Conservation (phyloP, 2,888 invertebrate genomes). For the Listrodromus nycthemerus region DNA sequence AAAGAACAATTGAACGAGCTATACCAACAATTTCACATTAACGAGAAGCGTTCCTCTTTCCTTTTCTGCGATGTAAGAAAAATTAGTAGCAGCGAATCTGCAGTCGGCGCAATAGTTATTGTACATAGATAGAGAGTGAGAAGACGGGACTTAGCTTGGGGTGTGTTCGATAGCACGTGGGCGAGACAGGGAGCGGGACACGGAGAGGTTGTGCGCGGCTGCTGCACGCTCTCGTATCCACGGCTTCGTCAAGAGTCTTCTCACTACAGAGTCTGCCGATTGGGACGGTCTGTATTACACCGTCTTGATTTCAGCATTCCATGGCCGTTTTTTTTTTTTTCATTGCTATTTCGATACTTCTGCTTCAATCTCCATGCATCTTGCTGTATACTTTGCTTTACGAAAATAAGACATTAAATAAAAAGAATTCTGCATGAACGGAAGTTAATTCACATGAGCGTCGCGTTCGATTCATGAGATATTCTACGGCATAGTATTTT, state of each 20-base stretch:
- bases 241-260: conserved; percentile 88
- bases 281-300: conserved; percentile 84
- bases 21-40: not conserved
- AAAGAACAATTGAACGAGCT: not conserved
- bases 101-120: too few species aligned
- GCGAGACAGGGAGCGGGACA: conserved; percentile 85
- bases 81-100: too few species aligned
- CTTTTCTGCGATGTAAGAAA: too few species aligned
- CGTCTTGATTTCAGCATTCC: conserved; percentile 39
- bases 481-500: not conserved
- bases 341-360: conserved; percentile 4
- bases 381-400: not conserved
- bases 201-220: conserved; percentile 87
- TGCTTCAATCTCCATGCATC: conserved; percentile 14
- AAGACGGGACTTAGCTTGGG: conserved; percentile 75
- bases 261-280: conserved; percentile 83
- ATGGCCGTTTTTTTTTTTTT: conserved; percentile 16
- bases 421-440: not conserved
- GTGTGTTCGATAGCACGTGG: conserved; percentile 82
- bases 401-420: not conserved
- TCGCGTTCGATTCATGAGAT: not conserved
- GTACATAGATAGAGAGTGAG: too few species aligned
- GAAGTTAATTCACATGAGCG: not conserved
- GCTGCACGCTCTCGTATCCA: conserved; percentile 88
- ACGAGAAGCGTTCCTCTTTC: too few species aligned